Evolutionary conservation across 2,888 invertebrate species (phyloP), one percentile per base, ranked within the genome.

Genomic region (Xestoiulus laeticollis): DNA sequence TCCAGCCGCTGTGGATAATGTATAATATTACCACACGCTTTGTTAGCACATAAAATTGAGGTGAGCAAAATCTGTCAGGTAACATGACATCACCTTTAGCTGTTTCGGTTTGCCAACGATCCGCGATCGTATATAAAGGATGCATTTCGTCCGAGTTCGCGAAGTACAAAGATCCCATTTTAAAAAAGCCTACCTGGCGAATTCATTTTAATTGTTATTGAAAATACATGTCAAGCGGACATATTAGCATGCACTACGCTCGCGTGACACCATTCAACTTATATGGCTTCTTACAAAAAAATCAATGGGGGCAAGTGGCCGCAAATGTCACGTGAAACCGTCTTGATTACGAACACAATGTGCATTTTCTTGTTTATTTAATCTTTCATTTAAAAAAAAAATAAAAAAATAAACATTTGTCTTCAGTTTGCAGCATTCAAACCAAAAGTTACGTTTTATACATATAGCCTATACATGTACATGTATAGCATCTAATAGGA

Each of bases 251-350:
- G 30, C 78, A 26, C 78, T 26, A 30, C 22, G 78, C 26, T 78
- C 78, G 78, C 78, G 78, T 78, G 78, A 78, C 78, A 78, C 78
- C 78, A 78, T 78, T 78, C 26, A 78, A 78, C 78, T 78, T 78
- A 30, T 78, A 78, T 22, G 78, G 78, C 26, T 30, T 12, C 30
- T 78, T 26, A 22, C 2, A 3, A 30, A 78, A 78, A 78, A 78
- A 78, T 78, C 78, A 78, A 78, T 78, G 78, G 30, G 78, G 78
- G 26, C 78, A 78, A 78, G 30, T 78, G 1, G 30, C 78, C 78
- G 78, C 78, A 78, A 4, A 16, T 48, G 48, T 38, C 38, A n/a
- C n/a, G n/a, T 38, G 38, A 6, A 38, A 14, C n/a, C 14, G 14
- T 48, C 2, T 48, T 48, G 48, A 53, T 53, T 19, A 53, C 5